Conservation (phyloP, 2,888 invertebrate genomes). For the Orthosia incerta region DNA sequence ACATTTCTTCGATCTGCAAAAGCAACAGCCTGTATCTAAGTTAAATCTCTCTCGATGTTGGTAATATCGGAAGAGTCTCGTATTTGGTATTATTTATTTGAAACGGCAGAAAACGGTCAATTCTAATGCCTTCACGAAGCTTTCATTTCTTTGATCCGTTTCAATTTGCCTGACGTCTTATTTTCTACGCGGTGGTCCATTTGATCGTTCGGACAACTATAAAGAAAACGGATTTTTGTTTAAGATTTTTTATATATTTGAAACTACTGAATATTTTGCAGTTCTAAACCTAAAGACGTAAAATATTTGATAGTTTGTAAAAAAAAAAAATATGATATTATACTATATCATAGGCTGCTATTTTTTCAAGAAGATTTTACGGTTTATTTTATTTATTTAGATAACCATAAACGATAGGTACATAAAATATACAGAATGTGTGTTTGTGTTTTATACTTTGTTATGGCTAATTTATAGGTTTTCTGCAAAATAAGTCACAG, state of each 20-base stretch:
- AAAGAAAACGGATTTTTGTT: constrained; percentile 37
- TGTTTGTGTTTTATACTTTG: too few relatives aligned
- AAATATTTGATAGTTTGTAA: too few relatives aligned
- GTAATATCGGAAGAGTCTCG: constrained; percentile 80
- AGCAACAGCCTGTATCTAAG: constrained; percentile 73
- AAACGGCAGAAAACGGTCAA: constrained; percentile 79
- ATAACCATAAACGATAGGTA: too few relatives aligned
- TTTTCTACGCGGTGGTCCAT: constrained; percentile 88
- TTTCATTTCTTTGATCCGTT: constrained; percentile 83
- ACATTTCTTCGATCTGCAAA: not conserved
- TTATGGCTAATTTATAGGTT: too few relatives aligned
- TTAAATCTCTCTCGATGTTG: constrained; percentile 65
- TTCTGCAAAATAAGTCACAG: too few relatives aligned
- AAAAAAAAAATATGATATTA: too few relatives aligned
- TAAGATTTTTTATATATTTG: constrained; percentile 7
- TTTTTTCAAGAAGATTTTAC: too few relatives aligned
- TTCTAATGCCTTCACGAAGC: constrained; percentile 85
- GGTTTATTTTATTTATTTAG: too few relatives aligned
- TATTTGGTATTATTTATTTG: constrained; percentile 86
- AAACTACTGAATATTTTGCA: constrained; percentile 3
- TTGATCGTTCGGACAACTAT: constrained; percentile 39
- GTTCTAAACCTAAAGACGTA: too few relatives aligned
- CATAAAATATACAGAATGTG: too few relatives aligned
- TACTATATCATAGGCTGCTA: too few relatives aligned
- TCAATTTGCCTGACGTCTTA: constrained; percentile 89